A percentile compares a stretch with the other conserved stretches of the same genome.
Evolutionary conservation across 2,888 invertebrate species (phyloP).

Genomic region (Drosophila neotestacea): DNA sequence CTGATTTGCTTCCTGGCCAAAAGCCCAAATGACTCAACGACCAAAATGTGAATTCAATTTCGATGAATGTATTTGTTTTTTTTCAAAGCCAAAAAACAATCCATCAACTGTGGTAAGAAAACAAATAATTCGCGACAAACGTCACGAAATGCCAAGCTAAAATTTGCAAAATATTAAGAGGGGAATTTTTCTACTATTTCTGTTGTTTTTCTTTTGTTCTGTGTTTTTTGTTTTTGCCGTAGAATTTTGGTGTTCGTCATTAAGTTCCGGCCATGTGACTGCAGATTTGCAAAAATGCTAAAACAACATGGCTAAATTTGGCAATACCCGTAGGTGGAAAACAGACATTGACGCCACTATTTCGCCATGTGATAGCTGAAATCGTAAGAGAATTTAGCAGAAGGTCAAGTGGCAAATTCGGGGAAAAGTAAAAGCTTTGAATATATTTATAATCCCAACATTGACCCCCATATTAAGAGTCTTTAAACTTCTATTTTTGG

Average conservation of each 20-base stretch:
- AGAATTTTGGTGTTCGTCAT: constrained; percentile 37
- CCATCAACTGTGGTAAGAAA: constrained; percentile 42
- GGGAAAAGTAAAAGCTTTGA: no score
- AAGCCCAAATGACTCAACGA: constrained; percentile 50
- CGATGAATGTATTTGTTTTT: constrained; percentile 37
- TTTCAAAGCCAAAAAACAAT: constrained; percentile 34
- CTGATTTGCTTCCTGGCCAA: constrained; percentile 53
- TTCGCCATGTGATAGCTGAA: constrained; percentile 26
- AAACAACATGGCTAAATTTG: constrained; percentile 54
- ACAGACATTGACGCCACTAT: constrained; percentile 27
- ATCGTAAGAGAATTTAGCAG: neutral
- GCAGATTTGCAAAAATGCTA: constrained; percentile 29
- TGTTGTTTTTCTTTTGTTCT: neutral
- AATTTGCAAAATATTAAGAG: constrained; percentile 20
- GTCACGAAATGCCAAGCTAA: constrained; percentile 55
- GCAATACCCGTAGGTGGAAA: constrained; percentile 29
- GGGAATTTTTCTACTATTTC: constrained; percentile 17
- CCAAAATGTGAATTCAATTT: constrained; percentile 50
- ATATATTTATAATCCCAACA: no score
- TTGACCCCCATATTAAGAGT: neutral
- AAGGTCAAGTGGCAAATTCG: constrained; percentile 20
- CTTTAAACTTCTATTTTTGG: neutral
- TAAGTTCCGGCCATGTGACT: constrained; percentile 53
- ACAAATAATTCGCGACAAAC: constrained; percentile 58
- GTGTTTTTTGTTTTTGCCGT: constrained; percentile 2